Conservation (phyloP, 2,113 vertebrate species). For the Muntiacus muntjak region DNA sequence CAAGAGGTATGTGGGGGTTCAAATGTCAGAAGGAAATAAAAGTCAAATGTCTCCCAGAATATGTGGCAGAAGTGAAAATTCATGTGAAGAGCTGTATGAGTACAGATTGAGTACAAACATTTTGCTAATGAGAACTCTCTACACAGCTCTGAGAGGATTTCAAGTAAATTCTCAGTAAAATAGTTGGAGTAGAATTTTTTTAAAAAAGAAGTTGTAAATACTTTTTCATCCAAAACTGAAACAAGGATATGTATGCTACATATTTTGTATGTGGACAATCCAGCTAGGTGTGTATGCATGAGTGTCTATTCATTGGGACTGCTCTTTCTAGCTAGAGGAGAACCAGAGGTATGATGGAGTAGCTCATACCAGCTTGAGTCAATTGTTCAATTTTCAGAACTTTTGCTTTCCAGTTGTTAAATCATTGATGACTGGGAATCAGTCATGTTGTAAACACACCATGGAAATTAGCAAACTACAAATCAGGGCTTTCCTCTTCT, state of each 20-base stretch:
- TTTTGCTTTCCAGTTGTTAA: not conserved
- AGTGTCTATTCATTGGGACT: not conserved
- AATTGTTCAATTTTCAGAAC: not conserved
- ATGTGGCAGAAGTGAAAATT: not conserved
- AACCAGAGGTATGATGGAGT: not conserved
- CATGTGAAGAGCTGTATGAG: not conserved
- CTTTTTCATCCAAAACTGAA: not conserved
- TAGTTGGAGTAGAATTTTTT: not conserved
- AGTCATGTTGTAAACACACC: not conserved
- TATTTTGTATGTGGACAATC: not conserved
- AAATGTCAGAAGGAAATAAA: not conserved
- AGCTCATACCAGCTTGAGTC: not conserved
- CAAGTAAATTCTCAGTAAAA: not conserved
- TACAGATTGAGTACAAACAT: not conserved
- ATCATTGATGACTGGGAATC: not conserved
- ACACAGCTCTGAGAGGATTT: slow-evolving; percentile 16
- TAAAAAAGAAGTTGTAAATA: slow-evolving; percentile 1
- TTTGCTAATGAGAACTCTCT: slow-evolving; percentile 2
- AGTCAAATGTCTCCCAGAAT: not conserved
- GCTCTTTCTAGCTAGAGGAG: not conserved
- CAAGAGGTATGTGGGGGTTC: not conserved
- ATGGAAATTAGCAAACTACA: not conserved
- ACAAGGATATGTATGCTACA: not conserved
- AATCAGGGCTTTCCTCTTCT: not conserved
- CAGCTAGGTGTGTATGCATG: not conserved